Conservation (phyloP, 1,140 invertebrate genomes). For the Chelonus insularis region DNA sequence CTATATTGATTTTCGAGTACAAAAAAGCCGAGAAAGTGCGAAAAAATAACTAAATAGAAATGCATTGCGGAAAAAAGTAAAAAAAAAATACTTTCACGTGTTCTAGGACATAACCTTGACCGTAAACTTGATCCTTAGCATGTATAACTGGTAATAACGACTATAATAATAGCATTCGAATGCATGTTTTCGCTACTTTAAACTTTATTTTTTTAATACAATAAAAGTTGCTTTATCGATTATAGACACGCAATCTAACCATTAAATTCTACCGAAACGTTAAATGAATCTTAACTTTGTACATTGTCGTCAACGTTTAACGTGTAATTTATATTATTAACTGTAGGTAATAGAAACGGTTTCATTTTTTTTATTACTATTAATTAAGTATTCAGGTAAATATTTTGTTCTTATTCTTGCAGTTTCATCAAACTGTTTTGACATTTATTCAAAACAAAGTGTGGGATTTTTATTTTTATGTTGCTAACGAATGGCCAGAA, state of each 20-base stretch:
- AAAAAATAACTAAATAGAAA: background rate
- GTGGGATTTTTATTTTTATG: conserved; percentile 87
- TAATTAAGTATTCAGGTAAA: too few species aligned
- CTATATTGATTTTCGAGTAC: too few species aligned
- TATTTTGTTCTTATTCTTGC: conserved; percentile 40
- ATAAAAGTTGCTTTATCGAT: too few species aligned
- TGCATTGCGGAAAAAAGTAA: conserved; percentile 35
- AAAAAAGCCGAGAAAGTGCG: too few species aligned
- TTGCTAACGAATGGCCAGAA: conserved; percentile 81
- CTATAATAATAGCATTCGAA: conserved; percentile 20
- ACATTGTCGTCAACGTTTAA: too few species aligned
- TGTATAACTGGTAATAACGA: conserved; percentile 6
- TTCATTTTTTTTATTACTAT: background rate
- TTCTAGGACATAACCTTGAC: conserved; percentile 47
- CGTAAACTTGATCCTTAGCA: conserved; percentile 25
- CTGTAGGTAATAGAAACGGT: too few species aligned
- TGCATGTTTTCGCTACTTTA: background rate
- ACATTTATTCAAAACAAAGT: conserved; percentile 83
- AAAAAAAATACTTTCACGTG: conserved; percentile 35
- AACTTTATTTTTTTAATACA: background rate
- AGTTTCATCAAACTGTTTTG: conserved; percentile 87
- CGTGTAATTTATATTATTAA: too few species aligned
- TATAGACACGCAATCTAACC: background rate
- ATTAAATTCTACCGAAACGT: too few species aligned
- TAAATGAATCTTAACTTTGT: background rate